phyloP scores from a whole-genome alignment of 2,113 vertebrate genomes.

The Romanogobio albipinnatus region DNA sequence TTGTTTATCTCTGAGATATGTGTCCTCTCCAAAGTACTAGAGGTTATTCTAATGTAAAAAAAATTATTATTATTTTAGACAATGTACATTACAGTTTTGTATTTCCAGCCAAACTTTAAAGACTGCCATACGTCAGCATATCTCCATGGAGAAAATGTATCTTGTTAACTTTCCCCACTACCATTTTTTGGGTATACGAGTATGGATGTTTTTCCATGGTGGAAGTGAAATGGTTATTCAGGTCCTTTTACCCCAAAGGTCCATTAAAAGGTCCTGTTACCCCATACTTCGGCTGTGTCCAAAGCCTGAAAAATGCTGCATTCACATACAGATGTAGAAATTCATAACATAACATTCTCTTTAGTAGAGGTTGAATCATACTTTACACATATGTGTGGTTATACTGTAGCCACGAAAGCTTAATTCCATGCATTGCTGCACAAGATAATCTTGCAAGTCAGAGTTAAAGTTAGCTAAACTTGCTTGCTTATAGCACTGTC shows the following conservation, averaged over 20 bases:
- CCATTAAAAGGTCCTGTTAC: not conserved
- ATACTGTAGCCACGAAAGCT: not conserved
- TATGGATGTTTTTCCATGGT: not conserved
- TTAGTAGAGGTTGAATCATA: not conserved
- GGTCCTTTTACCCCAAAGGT: not conserved
- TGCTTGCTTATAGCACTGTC: not conserved
- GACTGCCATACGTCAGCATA: slow-evolving; percentile 53
- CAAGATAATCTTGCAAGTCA: not conserved
- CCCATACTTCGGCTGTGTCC: not conserved
- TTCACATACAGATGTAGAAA: not conserved
- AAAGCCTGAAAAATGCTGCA: not conserved
- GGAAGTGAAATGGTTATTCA: not conserved
- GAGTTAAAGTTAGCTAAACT: not conserved
- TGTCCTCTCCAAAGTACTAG: slow-evolving; percentile 44
- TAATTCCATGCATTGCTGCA: no score
- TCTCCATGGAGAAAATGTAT: slow-evolving; percentile 35
- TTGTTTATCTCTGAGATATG: slow-evolving; percentile 24
- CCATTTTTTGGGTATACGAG: not conserved
- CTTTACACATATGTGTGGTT: not conserved
- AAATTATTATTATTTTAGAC: slow-evolving; percentile 53
- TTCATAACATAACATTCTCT: not conserved
- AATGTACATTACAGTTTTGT: slow-evolving; percentile 56
- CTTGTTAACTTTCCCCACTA: not conserved
- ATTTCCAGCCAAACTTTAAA: slow-evolving; percentile 51
- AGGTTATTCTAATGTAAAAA: slow-evolving; percentile 47